These are phyloP conservation scores for Aphidius ervi DNA, from an alignment of 1,140 invertebrate genomes.

Conservation along the genomic window DNA sequence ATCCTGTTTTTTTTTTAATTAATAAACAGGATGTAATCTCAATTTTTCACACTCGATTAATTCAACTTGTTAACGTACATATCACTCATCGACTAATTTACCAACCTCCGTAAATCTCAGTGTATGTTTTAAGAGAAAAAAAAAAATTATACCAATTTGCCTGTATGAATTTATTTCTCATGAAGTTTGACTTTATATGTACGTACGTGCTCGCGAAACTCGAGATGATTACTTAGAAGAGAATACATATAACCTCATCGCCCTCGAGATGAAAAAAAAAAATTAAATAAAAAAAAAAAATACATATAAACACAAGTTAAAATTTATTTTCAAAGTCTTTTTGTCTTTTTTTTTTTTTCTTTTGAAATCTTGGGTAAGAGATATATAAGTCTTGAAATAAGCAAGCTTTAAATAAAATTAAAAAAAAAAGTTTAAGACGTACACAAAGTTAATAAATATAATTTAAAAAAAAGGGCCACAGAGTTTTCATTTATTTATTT, in stretches of 20 bases:
- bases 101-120: neutral
- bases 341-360: neutral
- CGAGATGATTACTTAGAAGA: slow-evolving; percentile 6
- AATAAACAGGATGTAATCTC: slow-evolving; percentile 24
- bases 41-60: slow-evolving; percentile 27
- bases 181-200: neutral
- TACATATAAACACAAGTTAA: neutral
- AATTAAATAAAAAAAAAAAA: too few species aligned
- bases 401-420: too few species aligned
- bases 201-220: slow-evolving; percentile 6
- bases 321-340: slow-evolving; percentile 11
- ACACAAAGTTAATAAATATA: slow-evolving; percentile 17
- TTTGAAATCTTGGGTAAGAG: too few species aligned
- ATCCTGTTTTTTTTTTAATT: too few species aligned
- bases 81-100: neutral
- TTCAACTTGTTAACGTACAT: slow-evolving; percentile 4
- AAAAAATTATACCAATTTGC: slow-evolving; percentile 9
- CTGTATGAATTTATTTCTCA: slow-evolving; percentile 11
- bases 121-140: too few species aligned
- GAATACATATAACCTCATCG: slow-evolving; percentile 10
- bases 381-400: too few species aligned
- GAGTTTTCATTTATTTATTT: neutral
- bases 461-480: slow-evolving; percentile 6
- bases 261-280: neutral
- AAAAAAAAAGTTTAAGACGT: neutral